Conservation (phyloP, 2,888 invertebrate species). For the Caenorhabditis zanzibari region DNA sequence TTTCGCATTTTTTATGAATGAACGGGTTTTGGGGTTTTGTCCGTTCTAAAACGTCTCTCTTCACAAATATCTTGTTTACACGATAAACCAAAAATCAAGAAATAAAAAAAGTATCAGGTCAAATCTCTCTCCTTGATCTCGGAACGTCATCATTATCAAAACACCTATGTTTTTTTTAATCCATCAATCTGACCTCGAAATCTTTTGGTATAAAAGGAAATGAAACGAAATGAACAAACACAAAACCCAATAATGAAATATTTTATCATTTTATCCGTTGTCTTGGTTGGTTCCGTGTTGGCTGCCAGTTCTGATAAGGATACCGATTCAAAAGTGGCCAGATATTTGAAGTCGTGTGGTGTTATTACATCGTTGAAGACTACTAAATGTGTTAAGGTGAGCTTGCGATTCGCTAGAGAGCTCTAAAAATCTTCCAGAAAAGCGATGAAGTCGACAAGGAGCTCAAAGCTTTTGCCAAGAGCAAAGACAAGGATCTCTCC, state of each 20-base stretch:
- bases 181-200: constrained; percentile 33
- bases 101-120: background rate
- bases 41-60: background rate
- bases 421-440: constrained; percentile 11
- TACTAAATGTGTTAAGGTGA: constrained; percentile 42
- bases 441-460: constrained; percentile 50
- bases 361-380: constrained; percentile 52
- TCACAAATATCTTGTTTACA: background rate
- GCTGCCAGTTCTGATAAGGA: constrained; percentile 52
- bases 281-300: constrained; percentile 25
- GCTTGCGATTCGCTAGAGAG: background rate
- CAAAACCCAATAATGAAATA: constrained; percentile 23
- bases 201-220: constrained; percentile 27
- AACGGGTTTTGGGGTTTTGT: too few relatives aligned
- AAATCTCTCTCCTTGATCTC: constrained; percentile 12
- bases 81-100: constrained; percentile 5
- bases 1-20: too few relatives aligned
- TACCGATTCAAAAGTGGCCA: constrained; percentile 50
- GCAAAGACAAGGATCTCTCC: constrained; percentile 45
- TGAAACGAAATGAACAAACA: background rate
- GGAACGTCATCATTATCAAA: constrained; percentile 33
- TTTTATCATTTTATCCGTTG: constrained; percentile 36
- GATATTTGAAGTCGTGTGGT: constrained; percentile 55
- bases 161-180: constrained; percentile 25
- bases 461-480: constrained; percentile 47